Base-by-base conservation (phyloP, 2,113 vertebrate genomes). In the Nerophis ophidion region DNA sequence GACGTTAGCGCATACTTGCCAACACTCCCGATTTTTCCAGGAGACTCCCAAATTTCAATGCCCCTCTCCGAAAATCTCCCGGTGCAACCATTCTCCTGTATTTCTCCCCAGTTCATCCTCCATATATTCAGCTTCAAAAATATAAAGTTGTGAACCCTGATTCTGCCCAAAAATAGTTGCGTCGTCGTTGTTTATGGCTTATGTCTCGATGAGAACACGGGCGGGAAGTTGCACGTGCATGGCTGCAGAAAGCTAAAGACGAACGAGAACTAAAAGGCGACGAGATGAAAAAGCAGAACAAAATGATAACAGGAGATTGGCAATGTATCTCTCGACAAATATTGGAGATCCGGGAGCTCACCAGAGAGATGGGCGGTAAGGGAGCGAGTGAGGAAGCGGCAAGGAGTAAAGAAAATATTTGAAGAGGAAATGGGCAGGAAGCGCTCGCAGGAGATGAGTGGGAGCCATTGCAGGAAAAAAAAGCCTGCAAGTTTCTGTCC, bases 261-360 rank as follows among this genome's bases (percentile, higher is more conserved):
- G 19, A 56, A 56, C 17, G 51, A 58, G 26, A 54, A 36, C n/a
- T 9, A 36, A 34, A 15, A 17, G 54, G 26, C 26, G 26, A 46
- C 38, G 26, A 26, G 46, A 63, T 58, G 12, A 34, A 56, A 45
- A 34, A 26, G 40, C 6, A 2, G 9, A 17, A 51, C n/a, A 66
- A 57, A 61, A 61, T 58, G 56, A 77, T 61, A 40, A 74, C 59
- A 79, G 5, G 66, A 75, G 72, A 81, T 62, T 66, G 60, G 63
- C 44, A 57, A 54, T 70, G 71, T 63, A 63, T 65, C 70, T 76
- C 46, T 46, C 72, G 68, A 80, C 65, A 79, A 79, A 82, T 77
- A 80, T 76, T 76, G 58, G 63, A 75, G 61, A 71, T 74, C 79
- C 46, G 71, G 73, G 79, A 68, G 57, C 74, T 80, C 65, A 75